Evolutionary conservation across 1,140 invertebrate species (phyloP), one percentile per base, ranked within the genome.

Genomic region (Chironomus tepperi): DNA sequence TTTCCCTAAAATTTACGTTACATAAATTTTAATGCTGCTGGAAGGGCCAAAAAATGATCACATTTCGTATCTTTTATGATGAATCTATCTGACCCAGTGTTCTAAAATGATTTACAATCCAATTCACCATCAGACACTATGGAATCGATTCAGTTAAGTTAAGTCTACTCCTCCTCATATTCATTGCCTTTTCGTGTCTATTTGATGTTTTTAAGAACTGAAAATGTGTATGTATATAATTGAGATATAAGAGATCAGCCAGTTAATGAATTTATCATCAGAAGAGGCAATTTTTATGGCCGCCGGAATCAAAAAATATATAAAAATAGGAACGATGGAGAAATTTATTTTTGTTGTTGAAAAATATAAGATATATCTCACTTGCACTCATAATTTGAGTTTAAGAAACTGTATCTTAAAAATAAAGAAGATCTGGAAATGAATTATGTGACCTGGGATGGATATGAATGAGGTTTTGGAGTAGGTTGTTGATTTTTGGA

Each of bases 101-200:
- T 57, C 47, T 3, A 34, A 34, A 15, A 57, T 57, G 47, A 57
- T 57, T 57, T 57, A 15, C 47, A 57, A 57, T 12, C 47, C 12
- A 15, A n/a, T 57, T 57, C 12, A 5, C 10, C 47, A n/a, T 57
- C 43, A 15, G 15, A 47, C 43, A n/a, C 47, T 34, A 34, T 34
- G 12, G n/a, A 57, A 57, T 57, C 47, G 47, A 57, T 57, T 57
- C 47, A 57, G 5, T 15, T n/a, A 57, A 57, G 24, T 34, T n/a
- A 57, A 57, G 24, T 34, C 10, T 57, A 8, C 47, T 57, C 47
- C 47, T 57, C 47, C 3, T n/a, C 47, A 57, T 57, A 12, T 57
- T 57, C 47, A 57, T 57, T 57, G 47, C 47, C 47, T 57, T 57
- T 57, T 57, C 47, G 47, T 57, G 47, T 57, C 47, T 57, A 47